Evolutionary conservation across 2,797 vertebrate species (phyloP).

Genomic region (Sebastiscus tertius): DNA sequence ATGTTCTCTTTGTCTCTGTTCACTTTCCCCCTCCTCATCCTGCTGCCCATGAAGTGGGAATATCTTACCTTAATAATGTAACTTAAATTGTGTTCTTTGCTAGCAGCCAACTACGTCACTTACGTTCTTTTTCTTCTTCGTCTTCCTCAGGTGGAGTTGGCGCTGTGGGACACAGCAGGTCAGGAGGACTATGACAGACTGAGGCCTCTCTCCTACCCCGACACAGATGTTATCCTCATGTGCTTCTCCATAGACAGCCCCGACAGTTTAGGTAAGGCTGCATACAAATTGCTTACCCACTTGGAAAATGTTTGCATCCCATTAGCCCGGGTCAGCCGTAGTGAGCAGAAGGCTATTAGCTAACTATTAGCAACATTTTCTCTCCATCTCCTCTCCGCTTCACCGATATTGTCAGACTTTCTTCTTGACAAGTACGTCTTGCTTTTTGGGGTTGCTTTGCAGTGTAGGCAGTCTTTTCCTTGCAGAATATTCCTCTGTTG

Average conservation of each 20-base stretch:
- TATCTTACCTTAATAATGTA: neutral
- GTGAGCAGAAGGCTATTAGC: too few relatives aligned
- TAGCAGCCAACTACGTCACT: neutral
- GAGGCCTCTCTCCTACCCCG: conserved; percentile 95
- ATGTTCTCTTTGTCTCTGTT: neutral
- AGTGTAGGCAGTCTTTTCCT: too few relatives aligned
- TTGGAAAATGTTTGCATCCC: neutral
- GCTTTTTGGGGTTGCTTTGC: too few relatives aligned
- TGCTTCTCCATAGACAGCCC: conserved; percentile 98
- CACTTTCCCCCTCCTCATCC: neutral
- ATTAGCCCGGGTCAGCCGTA: too few relatives aligned
- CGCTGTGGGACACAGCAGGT: conserved; percentile 96
- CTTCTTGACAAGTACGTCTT: too few relatives aligned
- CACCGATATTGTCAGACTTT: too few relatives aligned
- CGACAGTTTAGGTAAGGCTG: conserved; percentile 92
- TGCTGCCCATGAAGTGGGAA: neutral
- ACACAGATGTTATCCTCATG: conserved; percentile 98
- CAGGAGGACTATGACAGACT: conserved; percentile 97
- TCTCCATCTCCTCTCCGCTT: too few relatives aligned
- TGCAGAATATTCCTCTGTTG: too few relatives aligned
- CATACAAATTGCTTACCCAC: neutral
- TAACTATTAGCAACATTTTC: too few relatives aligned
- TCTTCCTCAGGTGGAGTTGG: conserved; percentile 92
- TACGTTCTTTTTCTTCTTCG: neutral
- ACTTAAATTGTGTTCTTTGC: neutral